Evolutionary conservation across 2,888 invertebrate species (phyloP).

Genomic region (Euzophera pinguis): DNA sequence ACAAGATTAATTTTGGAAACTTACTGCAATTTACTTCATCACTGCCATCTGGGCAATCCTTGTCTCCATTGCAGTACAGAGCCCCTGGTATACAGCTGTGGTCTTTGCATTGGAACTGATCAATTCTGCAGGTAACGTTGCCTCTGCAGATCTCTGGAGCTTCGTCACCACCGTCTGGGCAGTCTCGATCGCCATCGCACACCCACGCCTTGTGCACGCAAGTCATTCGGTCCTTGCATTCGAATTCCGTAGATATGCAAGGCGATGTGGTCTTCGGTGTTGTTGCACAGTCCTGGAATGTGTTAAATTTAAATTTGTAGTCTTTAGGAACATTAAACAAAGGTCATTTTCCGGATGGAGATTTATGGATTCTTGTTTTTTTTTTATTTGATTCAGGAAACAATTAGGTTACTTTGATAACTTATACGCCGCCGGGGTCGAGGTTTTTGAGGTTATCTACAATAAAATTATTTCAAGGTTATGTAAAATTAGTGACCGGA

Average conservation of each 20-base stretch:
- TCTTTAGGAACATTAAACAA: too few relatives aligned
- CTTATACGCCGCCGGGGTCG: background rate
- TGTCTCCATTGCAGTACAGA: slow-evolving; percentile 88
- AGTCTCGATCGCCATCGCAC: slow-evolving; percentile 91
- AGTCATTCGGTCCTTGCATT: slow-evolving; percentile 88
- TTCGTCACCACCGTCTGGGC: slow-evolving; percentile 91
- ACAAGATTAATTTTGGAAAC: too few relatives aligned
- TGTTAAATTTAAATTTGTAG: background rate
- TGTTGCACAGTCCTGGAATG: slow-evolving; percentile 80
- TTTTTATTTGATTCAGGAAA: slow-evolving; percentile 1
- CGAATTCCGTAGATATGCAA: slow-evolving; percentile 86
- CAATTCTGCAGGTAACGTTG: slow-evolving; percentile 88
- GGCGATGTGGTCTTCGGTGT: slow-evolving; percentile 77
- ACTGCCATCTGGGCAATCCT: slow-evolving; percentile 91
- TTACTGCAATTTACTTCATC: slow-evolving; percentile 92
- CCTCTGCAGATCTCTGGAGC: slow-evolving; percentile 81
- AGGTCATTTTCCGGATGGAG: too few relatives aligned
- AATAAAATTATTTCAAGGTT: background rate
- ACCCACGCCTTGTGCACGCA: slow-evolving; percentile 91
- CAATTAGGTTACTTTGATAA: slow-evolving; percentile 2
- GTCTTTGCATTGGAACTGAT: slow-evolving; percentile 93
- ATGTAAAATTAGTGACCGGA: slow-evolving; percentile 2
- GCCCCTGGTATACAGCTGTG: slow-evolving; percentile 89
- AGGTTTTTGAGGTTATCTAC: background rate
- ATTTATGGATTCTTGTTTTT: background rate